Base-by-base conservation (phyloP, 2,113 vertebrate species). In the Thalassoma bifasciatum region DNA sequence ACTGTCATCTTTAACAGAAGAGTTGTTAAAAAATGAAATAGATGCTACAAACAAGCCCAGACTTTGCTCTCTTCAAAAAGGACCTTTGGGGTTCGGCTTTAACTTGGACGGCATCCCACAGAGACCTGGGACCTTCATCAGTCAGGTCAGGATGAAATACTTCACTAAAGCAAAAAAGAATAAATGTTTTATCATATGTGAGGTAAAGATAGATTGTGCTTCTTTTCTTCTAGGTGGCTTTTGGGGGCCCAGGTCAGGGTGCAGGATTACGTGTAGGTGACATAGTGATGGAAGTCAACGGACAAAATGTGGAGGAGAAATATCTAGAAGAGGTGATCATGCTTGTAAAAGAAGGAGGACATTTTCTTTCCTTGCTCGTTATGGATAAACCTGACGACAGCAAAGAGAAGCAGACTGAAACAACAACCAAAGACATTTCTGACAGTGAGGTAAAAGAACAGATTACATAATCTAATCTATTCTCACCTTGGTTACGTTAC, bases 211-310 rank as follows among this genome's bases (percentile, higher is more conserved):
- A 11, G 2, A 24, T 66, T 8, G 14, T n/a, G 0, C 1, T 40
- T 53, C 6, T 13, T 65, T 3, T 30, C 40, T 42, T 79, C 30
- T 62, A 96, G 94, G 92, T 96, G 67, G 75, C 81, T n/a, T 61
- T 63, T 30, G 92, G 91, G 9, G 90, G 93, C 19, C 42, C 93
- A 11, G 95, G 92, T 19, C 78, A 93, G 57, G 90, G 10, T 44
- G 92, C 92, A 7, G 95, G 94, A 14, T 88, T 96, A 36, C 73
- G 65, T 62, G 80, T 64, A 9, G 94, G 94, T 63, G 94, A 96
- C 5, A 59, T 91, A 23, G 49, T 95, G 59, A 75, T 95, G 24
- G 94, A 96, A 68, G 89, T 95, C 47, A 96, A 95, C 2, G 94
- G 95, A 62, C 62, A 82, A 66, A 91, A 94, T 49, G 88, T 95